A percentile compares a stretch with the other conserved stretches of the same genome.
phyloP scores from a whole-genome alignment of 2,888 invertebrate genomes.

The Drosophila dives region DNA sequence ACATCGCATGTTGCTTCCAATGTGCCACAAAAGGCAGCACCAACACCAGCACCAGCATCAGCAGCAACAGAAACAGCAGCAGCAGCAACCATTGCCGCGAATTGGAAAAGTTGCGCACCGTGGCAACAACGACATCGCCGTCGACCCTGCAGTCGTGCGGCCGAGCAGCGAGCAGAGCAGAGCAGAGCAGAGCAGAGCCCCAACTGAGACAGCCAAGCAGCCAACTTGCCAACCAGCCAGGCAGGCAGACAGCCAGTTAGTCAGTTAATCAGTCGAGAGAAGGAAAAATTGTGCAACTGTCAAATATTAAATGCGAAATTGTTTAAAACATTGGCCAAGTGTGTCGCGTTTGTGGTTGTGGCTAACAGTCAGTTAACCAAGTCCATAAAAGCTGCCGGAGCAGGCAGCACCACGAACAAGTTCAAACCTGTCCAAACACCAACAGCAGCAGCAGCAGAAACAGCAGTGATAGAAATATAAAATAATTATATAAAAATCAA shows the following conservation, averaged over 20 bases:
- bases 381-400: slow-evolving; percentile 28
- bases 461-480: slow-evolving; percentile 29
- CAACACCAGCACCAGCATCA: slow-evolving; percentile 31
- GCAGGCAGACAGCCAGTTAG: slow-evolving; percentile 22
- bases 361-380: slow-evolving; percentile 68
- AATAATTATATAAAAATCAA: slow-evolving; percentile 78
- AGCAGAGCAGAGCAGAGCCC: slow-evolving; percentile 37
- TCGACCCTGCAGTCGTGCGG: slow-evolving; percentile 43
- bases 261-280: slow-evolving; percentile 19
- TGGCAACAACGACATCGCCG: slow-evolving; percentile 35
- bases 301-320: slow-evolving; percentile 55
- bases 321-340: slow-evolving; percentile 53
- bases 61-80: slow-evolving; percentile 7
- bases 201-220: slow-evolving; percentile 38
- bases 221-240: slow-evolving; percentile 23
- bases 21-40: slow-evolving; percentile 69
- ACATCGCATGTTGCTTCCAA: slow-evolving; percentile 69
- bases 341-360: slow-evolving; percentile 47
- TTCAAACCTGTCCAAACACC: slow-evolving; percentile 24
- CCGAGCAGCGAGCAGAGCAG: slow-evolving; percentile 36
- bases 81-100: slow-evolving; percentile 31
- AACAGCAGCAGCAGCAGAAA: slow-evolving; percentile 2
- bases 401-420: slow-evolving; percentile 23
- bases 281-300: slow-evolving; percentile 49
- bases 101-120: slow-evolving; percentile 60